These are phyloP conservation scores for Petroica traversi DNA, from an alignment of 2,113 vertebrate species.

Conservation along the genomic window DNA sequence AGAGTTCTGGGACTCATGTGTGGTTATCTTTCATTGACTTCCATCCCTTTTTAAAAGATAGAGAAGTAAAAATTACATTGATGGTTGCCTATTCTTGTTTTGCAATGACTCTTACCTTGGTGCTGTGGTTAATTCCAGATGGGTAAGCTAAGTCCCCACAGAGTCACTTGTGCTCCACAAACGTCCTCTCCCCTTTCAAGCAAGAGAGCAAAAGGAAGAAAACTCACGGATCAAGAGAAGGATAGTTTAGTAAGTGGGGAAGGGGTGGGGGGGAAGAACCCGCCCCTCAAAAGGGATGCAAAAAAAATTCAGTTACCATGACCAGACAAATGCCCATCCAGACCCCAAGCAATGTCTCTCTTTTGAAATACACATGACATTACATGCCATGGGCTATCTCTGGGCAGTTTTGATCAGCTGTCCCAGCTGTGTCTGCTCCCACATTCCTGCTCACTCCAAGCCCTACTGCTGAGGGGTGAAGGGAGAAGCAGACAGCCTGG, in stretches of 20 bases:
- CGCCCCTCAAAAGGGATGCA: too few relatives aligned
- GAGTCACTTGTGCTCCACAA: rapidly evolving
- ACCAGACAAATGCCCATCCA: background rate
- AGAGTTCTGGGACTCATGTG: background rate
- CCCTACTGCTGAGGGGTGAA: rapidly evolving
- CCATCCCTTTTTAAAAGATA: background rate
- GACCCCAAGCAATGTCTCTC: background rate
- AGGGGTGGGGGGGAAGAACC: too few relatives aligned
- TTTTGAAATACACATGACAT: background rate
- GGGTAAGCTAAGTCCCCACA: background rate
- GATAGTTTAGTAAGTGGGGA: background rate
- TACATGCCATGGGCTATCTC: background rate
- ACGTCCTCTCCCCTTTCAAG: rapidly evolving
- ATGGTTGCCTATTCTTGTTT: background rate
- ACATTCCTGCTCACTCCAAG: background rate
- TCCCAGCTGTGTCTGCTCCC: background rate
- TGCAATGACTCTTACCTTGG: background rate
- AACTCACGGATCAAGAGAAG: background rate
- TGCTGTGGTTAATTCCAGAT: rapidly evolving
- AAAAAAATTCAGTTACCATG: background rate
- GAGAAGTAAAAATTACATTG: background rate
- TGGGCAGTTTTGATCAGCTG: background rate
- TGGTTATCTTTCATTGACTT: background rate
- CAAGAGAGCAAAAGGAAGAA: background rate
- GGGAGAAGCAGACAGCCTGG: background rate